Percentiles rank a stretch among this genome's conserved stretches.
Conservation (phyloP, 2,888 invertebrate species). For the Beris morrisii region DNA sequence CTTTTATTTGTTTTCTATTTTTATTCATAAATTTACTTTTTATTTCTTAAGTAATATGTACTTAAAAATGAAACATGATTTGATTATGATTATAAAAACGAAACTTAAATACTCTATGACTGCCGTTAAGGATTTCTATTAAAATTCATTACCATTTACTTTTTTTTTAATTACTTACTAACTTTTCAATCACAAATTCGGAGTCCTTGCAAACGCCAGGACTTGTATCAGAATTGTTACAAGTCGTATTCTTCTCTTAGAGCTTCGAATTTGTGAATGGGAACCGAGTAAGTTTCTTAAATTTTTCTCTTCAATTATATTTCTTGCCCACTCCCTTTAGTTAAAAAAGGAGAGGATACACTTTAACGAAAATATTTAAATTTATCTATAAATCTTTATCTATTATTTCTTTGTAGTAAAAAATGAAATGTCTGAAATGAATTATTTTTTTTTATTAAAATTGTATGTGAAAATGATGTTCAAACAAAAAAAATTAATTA, state of each 20-base stretch:
- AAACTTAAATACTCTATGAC: too few species aligned
- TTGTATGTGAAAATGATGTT: too few species aligned
- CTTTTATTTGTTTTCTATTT: background rate
- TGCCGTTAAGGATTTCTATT: too few species aligned
- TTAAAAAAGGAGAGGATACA: background rate
- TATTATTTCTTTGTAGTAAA: constrained; percentile 21
- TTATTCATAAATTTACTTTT: constrained; percentile 1
- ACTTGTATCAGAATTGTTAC: too few species aligned
- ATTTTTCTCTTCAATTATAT: background rate
- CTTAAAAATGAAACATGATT: background rate
- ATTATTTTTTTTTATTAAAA: background rate
- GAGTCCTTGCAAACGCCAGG: too few species aligned
- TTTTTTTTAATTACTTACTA: too few species aligned
- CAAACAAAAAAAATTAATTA: background rate
- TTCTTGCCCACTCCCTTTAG: background rate
- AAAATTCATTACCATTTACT: too few species aligned
- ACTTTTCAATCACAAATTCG: too few species aligned
- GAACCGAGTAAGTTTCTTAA: too few species aligned
- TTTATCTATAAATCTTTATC: background rate
- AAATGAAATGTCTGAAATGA: background rate
- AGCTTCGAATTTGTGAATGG: too few species aligned
- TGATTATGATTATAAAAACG: too few species aligned
- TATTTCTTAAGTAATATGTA: constrained; percentile 34
- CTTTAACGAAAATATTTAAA: background rate
- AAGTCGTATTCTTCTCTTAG: too few species aligned